Base-by-base conservation (phyloP, 2,797 vertebrate genomes). In the Microctenopoma stevenorrisi region DNA sequence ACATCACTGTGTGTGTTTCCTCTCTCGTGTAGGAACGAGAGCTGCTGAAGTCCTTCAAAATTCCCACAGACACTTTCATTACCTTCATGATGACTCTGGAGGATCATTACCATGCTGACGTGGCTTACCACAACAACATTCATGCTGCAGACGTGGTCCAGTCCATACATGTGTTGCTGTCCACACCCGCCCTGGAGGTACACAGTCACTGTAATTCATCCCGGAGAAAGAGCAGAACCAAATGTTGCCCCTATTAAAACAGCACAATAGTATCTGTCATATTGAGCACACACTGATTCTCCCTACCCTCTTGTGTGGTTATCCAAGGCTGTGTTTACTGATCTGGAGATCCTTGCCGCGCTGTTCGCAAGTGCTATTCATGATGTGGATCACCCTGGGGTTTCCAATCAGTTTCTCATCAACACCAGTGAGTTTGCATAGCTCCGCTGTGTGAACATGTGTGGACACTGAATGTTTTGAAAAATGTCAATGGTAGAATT, bases 371-470 rank as follows among this genome's bases (percentile, higher is more conserved):
- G 96, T 0, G 95, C 96, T 64, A 97, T 98, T 87, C 97, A 98
- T 1, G 97, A 98, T 0, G 97, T 98, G 6, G 96, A 98, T 82
- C 97, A 98, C 55, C 97, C 96, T 0, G 97, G 97, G 2, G 96
- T 98, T 49, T 97, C 96, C 79, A 98, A 98, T 88, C 96, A 97
- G 90, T 98, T 98, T 77, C 96, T 98, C 89, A 96, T 98, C 86
- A 98, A 96, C 91, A 98, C 97, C 82, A 97, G 97, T 98, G 88
- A 96, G 96, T 91, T 79, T 49, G 35, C 48, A 25, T 7, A 43
- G 40, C 53, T 47, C 28, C 14, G 18, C 26, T 69, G 59, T 56
- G 16, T 53, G 38, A 64, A 53, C 0, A 4, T 60, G 43, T 4
- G 60, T 76, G 58, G 58, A 26, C 15, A 56, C 25, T 38, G 37